Evolutionary conservation across 2,113 vertebrate species (phyloP), one percentile per base, ranked within the genome.

Genomic region (Urocynchramus pylzowi): DNA sequence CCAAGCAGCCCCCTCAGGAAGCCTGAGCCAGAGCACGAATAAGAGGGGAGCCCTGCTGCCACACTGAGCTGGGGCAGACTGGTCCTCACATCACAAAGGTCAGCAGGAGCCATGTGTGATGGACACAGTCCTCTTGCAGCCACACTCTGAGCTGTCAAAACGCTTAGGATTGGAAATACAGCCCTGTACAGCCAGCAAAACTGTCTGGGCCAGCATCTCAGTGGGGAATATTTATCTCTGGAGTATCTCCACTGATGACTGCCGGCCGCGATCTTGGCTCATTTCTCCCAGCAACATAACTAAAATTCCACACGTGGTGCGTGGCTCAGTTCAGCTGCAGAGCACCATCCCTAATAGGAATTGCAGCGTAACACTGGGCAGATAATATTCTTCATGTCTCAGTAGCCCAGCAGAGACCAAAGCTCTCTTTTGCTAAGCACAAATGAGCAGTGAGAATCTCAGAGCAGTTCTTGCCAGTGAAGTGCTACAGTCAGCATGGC

Each of bases 331-430:
- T 92, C 93, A 93, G 93, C 95, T 91, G 84, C 16, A 2, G 80
- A 96, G 88, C 90, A 81, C 88, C 85, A 60, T 71, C 96, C 95
- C 88, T 91, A 95, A 96, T 92, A 96, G 96, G 95, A 94, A 94
- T 89, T 1, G 0, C 95, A 94, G 92, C 0, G 8, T 84, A 84
- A 93, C 13, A 0, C 76, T 15, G 45, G 31, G 61, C 88, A 93
- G 60, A 90, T 53, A 75, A 75, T 92, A 64, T 93, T 90, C 68
- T 85, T 77, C 41, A 12, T 42, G 57, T 92, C 92, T 82, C 65
- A 57, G 81, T 13, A 91, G 75, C 53, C 33, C 79, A 81, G 52
- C 67, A 83, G 67, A 92, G 83, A 70, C 76, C 76, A 47, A 59
- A 90, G 53, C 41, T 88, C 68, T 56, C 41, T 90, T 85, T 74